Evolutionary conservation across 2,888 invertebrate genomes (phyloP).

Genomic region (Galerucella nymphaeae): DNA sequence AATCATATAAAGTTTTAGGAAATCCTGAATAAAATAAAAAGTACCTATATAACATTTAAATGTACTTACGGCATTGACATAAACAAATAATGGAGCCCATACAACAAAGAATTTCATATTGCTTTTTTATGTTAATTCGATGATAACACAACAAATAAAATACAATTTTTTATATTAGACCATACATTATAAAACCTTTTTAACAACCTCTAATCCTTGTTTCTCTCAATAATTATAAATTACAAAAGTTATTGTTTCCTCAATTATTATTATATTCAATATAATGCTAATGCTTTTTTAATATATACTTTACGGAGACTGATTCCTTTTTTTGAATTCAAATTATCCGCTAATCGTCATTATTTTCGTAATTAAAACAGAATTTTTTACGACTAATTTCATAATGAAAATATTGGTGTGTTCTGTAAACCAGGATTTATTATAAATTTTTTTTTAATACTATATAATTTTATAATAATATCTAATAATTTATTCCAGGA

Average conservation of each 20-base stretch:
- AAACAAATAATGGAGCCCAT: slow-evolving; percentile 11
- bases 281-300: slow-evolving; percentile 27
- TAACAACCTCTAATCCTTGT: neutral
- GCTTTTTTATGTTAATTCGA: neutral
- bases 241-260: slow-evolving; percentile 23
- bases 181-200: slow-evolving; percentile 20
- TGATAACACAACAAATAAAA: neutral
- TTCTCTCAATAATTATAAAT: slow-evolving; percentile 22
- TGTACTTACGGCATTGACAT: slow-evolving; percentile 26
- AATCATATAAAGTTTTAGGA: too few species aligned
- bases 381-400: neutral
- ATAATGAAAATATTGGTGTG: neutral
- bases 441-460: too few species aligned
- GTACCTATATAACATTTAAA: neutral
- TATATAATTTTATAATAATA: too few species aligned
- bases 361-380: neutral
- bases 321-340: slow-evolving; percentile 17
- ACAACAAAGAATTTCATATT: slow-evolving; percentile 29
- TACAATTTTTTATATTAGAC: slow-evolving; percentile 5
- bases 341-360: neutral
- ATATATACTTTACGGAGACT: slow-evolving; percentile 26
- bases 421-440: neutral
- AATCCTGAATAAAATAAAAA: neutral
- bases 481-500: too few species aligned
- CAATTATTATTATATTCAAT: slow-evolving; percentile 17